Conservation (phyloP, 2,113 vertebrate genomes). For the Melanotaenia duboulayi region DNA sequence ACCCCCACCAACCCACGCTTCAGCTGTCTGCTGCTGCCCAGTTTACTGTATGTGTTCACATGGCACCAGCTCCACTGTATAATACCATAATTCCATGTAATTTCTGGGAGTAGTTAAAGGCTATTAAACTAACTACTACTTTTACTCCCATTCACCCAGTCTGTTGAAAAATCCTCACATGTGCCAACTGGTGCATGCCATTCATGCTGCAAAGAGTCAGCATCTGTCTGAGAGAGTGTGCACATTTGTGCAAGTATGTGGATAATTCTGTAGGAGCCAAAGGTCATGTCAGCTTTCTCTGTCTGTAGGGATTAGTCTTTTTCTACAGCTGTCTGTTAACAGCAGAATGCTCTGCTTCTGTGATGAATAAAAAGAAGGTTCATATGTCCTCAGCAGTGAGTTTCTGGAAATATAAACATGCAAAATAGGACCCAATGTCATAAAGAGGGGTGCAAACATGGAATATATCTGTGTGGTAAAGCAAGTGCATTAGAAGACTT, state of each 20-base stretch:
- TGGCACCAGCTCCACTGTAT: constrained; percentile 56
- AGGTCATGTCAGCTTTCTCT: constrained; percentile 45
- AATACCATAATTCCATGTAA: constrained; percentile 76
- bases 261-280: constrained; percentile 28
- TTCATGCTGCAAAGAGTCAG: constrained; percentile 14
- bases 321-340: constrained; percentile 28
- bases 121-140: constrained; percentile 71
- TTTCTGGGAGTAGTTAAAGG: constrained; percentile 71
- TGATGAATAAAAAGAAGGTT: background rate
- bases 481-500: constrained; percentile 38
- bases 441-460: constrained; percentile 1
- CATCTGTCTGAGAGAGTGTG: constrained; percentile 33
- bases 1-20: constrained; percentile 33
- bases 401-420: background rate
- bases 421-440: background rate
- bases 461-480: constrained; percentile 8
- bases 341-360: background rate
- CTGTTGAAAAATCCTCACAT: constrained; percentile 42
- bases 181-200: constrained; percentile 51
- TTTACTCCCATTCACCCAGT: constrained; percentile 53
- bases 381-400: background rate
- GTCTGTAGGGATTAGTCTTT: constrained; percentile 38
- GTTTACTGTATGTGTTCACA: constrained; percentile 25
- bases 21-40: constrained; percentile 60
- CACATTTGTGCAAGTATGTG: constrained; percentile 49